Evolutionary conservation across 2,113 vertebrate genomes (phyloP).

Genomic region (Zosterops hypoxanthus): DNA sequence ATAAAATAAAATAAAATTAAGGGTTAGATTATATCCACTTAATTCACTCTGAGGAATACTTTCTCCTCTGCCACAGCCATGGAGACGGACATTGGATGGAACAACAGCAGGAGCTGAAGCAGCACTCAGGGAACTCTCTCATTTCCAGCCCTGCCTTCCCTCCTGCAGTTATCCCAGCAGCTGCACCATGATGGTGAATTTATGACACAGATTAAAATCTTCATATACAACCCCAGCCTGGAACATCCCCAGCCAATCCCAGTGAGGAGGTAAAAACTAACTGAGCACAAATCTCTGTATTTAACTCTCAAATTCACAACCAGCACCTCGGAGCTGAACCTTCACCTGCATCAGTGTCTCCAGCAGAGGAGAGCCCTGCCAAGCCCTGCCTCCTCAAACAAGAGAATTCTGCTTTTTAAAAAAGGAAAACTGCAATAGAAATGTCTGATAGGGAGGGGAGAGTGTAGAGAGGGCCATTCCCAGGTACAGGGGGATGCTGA

Average conservation of each 20-base stretch:
- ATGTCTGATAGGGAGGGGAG: background rate
- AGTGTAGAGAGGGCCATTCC: rapidly evolving
- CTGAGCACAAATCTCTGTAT: background rate
- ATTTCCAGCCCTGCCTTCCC: background rate
- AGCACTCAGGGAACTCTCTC: background rate
- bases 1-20: background rate
- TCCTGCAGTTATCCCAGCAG: background rate
- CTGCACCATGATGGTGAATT: background rate
- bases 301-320: background rate
- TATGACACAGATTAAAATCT: background rate
- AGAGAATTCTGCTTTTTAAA: background rate
- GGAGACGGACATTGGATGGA: background rate
- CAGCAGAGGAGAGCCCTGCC: background rate
- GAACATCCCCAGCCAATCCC: background rate
- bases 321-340: background rate
- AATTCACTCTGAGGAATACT: background rate
- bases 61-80: background rate
- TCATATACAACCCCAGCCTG: background rate
- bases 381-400: no score
- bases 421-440: background rate
- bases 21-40: background rate
- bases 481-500: background rate
- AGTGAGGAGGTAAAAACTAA: background rate
- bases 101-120: background rate
- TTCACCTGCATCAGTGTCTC: background rate